Conservation (phyloP, 2,113 vertebrate genomes). For the human (Homo sapiens) region DNA sequence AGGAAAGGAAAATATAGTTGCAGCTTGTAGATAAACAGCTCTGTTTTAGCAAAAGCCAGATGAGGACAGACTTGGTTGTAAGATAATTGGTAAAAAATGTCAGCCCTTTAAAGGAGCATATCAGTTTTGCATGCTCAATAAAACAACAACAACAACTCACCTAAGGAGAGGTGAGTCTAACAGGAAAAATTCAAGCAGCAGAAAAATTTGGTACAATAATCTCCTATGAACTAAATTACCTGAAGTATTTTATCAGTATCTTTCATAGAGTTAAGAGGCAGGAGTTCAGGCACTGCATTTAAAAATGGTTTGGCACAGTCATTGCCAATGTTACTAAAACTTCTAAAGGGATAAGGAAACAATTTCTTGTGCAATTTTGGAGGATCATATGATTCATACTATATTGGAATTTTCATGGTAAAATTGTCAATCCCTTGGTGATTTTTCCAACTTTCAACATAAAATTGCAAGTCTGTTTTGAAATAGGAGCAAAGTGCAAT, state of each 20-base stretch:
- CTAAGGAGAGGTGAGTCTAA: background rate
- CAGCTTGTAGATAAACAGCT: conserved; percentile 25
- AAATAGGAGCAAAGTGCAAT: background rate
- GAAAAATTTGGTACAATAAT: background rate
- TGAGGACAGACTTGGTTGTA: conserved; percentile 35
- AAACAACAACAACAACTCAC: background rate
- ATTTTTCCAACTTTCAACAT: background rate
- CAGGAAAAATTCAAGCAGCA: background rate
- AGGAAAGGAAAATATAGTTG: conserved; percentile 60
- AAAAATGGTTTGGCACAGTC: background rate
- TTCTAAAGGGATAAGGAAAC: background rate
- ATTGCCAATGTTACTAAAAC: conserved; percentile 7
- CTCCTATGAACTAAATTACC: background rate
- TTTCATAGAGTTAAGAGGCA: background rate
- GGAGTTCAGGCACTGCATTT: background rate
- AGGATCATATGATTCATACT: background rate
- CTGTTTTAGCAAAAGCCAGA: conserved; percentile 21
- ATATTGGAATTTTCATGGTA: background rate
- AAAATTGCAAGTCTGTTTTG: conserved; percentile 5
- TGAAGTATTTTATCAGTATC: conserved; percentile 28
- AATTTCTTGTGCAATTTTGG: background rate
- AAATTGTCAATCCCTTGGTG: background rate
- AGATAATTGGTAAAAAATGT: background rate
- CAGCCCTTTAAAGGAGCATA: background rate
- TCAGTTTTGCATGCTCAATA: background rate